Base-by-base conservation (phyloP, 2,113 vertebrate genomes). In the Oreochromis spilurus region DNA sequence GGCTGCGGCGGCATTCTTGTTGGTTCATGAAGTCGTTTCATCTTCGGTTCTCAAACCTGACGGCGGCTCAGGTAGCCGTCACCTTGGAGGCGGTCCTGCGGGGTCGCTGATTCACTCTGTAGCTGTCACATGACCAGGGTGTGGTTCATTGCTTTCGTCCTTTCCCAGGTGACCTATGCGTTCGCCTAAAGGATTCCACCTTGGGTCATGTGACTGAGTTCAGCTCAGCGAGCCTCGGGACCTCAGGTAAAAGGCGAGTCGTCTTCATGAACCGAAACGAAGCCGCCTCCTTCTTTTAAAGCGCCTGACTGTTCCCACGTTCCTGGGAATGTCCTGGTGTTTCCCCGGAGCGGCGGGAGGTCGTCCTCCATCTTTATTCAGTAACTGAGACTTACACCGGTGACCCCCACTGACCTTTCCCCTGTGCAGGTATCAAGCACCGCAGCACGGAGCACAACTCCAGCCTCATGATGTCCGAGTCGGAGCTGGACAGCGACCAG, bases 401-500 rank as follows among this genome's bases (percentile, higher is more conserved):
- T 48, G 24, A 48, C 43, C 21, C 24, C 43, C 5, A 24, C 40
- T 45, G 24, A 75, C 70, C 40, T 50, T 50, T 50, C 2, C 24
- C 26, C 70, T 19, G 24, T 72, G 70, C 87, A 98, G 98, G 97
- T 77, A 96, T 98, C 91, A 98, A 98, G 87, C 98, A 98, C 91
- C 96, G 97, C 94, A 98, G 98, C 95, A 97, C 97, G 2, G 97
- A 98, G 94, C 98, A 98, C 95, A 98, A 97, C 96, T 98, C 97
- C 93, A 97, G 98, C 92, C 95, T 99, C 84, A 98, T 98, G 98
- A 97, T 98, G 89, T 98, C 98, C 0, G 98, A 99, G 87, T 98
- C 98, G 0, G 98, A 99, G 94, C 96, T 97, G 89, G 98, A 98
- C 92, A 98, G 97, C 13, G 98, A 99, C 84, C 97, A 97, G 96